phyloP scores from a whole-genome alignment of 1,140 invertebrate species.

The Chrysomallon squamiferum region DNA sequence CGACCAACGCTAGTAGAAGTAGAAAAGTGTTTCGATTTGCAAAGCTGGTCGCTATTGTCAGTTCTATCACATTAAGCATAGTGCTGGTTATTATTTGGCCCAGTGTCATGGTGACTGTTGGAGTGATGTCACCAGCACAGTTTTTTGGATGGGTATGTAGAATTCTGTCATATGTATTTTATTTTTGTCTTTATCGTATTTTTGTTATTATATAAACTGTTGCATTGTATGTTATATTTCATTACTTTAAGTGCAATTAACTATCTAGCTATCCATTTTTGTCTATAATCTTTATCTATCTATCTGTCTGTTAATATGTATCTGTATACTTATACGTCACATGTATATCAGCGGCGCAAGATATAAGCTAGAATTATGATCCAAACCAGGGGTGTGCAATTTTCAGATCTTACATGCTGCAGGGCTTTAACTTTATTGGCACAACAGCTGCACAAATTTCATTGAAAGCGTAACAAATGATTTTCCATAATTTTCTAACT shows the following conservation, averaged over 20 bases:
- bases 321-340: neutral
- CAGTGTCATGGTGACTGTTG: constrained; percentile 34
- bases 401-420: too few species aligned
- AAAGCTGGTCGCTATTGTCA: constrained; percentile 35
- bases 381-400: too few species aligned
- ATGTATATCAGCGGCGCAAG: too few species aligned
- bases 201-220: neutral
- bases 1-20: constrained; percentile 52
- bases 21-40: constrained; percentile 41
- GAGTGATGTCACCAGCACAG: constrained; percentile 27
- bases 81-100: constrained; percentile 57
- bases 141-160: constrained; percentile 52
- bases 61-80: constrained; percentile 31
- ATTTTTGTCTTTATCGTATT: neutral
- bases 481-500: too few species aligned
- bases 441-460: too few species aligned
- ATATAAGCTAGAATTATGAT: too few species aligned
- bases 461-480: too few species aligned
- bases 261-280: neutral
- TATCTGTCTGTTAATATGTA: neutral
- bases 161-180: neutral
- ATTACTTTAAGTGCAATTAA: neutral
- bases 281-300: neutral
- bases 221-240: neutral
- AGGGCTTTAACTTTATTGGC: too few species aligned